Conservation (phyloP, 2,797 vertebrate species). For the Oceanodroma leucorhoa region DNA sequence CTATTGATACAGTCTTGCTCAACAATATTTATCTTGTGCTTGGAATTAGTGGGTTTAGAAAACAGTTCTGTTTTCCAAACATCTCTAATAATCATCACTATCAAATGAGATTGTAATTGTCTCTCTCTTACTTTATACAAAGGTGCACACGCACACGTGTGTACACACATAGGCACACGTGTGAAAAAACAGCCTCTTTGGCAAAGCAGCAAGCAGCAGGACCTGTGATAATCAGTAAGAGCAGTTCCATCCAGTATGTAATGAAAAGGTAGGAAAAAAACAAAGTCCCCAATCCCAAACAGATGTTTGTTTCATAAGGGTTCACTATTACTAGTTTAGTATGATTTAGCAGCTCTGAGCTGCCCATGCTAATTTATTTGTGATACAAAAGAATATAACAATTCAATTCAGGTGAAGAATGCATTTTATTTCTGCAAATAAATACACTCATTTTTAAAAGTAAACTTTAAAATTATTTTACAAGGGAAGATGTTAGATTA, state of each 20-base stretch:
- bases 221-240: neutral
- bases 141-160: fast-evolving
- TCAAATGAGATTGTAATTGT: neutral
- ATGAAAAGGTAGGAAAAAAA: neutral
- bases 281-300: neutral
- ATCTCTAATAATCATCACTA: neutral
- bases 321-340: neutral
- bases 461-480: neutral
- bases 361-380: neutral
- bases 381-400: neutral
- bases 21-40: neutral
- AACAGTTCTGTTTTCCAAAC: neutral
- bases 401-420: neutral
- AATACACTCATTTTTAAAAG: neutral
- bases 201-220: neutral
- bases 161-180: fast-evolving
- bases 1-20: neutral
- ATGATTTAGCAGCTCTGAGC: neutral
- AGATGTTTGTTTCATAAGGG: neutral
- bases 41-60: neutral
- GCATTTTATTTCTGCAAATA: neutral
- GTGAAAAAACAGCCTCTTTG: neutral
- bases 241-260: neutral
- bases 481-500: neutral
- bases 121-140: neutral